These are phyloP conservation scores for Salmo trutta DNA, from an alignment of 2,797 vertebrate genomes.

Conservation along the genomic window DNA sequence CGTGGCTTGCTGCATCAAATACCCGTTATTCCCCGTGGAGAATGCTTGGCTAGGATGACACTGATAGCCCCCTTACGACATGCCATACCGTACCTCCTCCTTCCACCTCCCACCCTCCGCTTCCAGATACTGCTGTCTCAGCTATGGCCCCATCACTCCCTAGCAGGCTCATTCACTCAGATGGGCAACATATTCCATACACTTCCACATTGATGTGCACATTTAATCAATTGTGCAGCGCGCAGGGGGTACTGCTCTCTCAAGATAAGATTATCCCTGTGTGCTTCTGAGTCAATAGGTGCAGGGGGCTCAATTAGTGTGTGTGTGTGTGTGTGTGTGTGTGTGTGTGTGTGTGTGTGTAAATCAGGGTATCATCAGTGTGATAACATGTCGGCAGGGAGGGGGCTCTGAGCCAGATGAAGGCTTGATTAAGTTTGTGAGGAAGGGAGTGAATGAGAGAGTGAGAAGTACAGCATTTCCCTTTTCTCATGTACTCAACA, in stretches of 20 bases:
- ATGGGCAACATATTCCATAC: slow-evolving; percentile 21
- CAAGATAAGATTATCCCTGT: slow-evolving; percentile 62
- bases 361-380: background rate
- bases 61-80: background rate
- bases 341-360: background rate
- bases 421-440: background rate
- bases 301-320: slow-evolving; percentile 50
- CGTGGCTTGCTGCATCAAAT: background rate
- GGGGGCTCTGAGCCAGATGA: background rate
- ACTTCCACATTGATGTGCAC: slow-evolving; percentile 36
- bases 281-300: slow-evolving; percentile 53
- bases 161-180: slow-evolving; percentile 46
- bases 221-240: slow-evolving; percentile 59
- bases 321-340: slow-evolving; percentile 1
- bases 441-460: slow-evolving; percentile 34
- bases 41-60: background rate
- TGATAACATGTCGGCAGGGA: background rate
- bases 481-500: too few species aligned
- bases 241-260: slow-evolving; percentile 42
- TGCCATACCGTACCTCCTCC: background rate
- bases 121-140: slow-evolving; percentile 29
- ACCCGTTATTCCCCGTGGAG: background rate
- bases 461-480: background rate
- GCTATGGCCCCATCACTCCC: slow-evolving; percentile 29
- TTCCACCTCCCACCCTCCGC: background rate